Conservation (phyloP, 2,113 vertebrate species). For the Rissa tridactyla region DNA sequence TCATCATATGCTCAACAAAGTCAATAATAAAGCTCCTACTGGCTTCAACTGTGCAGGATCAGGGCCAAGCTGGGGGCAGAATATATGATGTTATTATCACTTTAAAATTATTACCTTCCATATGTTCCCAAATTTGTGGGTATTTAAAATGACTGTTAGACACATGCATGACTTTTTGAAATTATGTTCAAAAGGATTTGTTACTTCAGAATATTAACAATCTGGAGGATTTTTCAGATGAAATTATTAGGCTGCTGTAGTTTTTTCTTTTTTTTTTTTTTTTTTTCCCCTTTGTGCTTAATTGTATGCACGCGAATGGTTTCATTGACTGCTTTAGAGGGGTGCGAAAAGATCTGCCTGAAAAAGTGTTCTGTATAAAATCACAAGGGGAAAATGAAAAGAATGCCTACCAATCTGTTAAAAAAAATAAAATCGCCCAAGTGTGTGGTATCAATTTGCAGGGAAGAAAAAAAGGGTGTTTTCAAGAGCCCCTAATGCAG, state of each 20-base stretch:
- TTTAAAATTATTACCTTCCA: background rate
- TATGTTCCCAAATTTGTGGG: background rate
- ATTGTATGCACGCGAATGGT: slow-evolving; percentile 33
- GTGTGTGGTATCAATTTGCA: slow-evolving; percentile 64
- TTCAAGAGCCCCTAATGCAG: slow-evolving; percentile 39
- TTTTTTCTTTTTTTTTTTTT: background rate
- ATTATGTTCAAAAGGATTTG: background rate
- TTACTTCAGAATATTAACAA: slow-evolving; percentile 7
- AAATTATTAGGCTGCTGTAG: slow-evolving; percentile 21
- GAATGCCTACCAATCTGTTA: slow-evolving; percentile 63
- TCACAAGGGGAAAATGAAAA: slow-evolving; percentile 43
- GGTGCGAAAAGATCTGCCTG: slow-evolving; percentile 19
- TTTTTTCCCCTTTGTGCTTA: background rate
- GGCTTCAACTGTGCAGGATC: background rate
- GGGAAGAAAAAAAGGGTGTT: background rate
- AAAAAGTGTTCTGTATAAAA: slow-evolving; percentile 50
- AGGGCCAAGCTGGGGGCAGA: background rate
- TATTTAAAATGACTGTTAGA: background rate
- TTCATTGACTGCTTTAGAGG: slow-evolving; percentile 56
- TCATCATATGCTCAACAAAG: background rate
- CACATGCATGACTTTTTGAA: background rate
- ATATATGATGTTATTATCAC: background rate
- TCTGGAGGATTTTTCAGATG: background rate
- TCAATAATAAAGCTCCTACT: background rate
- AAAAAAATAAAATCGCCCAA: slow-evolving; percentile 62